phyloP scores from a whole-genome alignment of 2,113 vertebrate genomes.

The Oxyruncus cristatus region DNA sequence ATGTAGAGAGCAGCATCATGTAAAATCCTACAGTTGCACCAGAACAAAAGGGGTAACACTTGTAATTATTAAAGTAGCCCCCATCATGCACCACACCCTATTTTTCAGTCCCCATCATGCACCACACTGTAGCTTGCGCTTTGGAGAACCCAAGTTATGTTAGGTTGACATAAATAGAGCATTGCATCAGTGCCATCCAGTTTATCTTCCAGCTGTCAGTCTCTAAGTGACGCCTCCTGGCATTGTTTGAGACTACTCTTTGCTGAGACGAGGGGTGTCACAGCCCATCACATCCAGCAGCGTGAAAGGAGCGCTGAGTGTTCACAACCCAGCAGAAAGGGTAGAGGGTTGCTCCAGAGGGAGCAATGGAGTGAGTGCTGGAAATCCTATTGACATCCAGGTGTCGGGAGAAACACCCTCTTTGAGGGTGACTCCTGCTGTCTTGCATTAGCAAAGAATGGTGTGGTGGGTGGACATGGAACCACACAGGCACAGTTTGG shows the following conservation, averaged over 20 bases:
- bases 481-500: background rate
- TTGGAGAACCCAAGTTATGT: background rate
- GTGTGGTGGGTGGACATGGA: background rate
- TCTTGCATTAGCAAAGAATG: background rate
- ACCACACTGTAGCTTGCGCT: background rate
- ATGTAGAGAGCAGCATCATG: background rate
- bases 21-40: background rate
- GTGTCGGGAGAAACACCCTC: fast-evolving
- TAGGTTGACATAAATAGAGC: conserved; percentile 4
- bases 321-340: background rate
- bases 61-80: background rate
- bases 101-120: background rate
- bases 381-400: background rate
- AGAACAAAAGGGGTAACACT: background rate
- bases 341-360: fast-evolving
- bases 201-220: conserved; percentile 32
- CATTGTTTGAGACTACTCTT: background rate
- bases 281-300: background rate
- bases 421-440: background rate
- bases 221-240: conserved; percentile 21
- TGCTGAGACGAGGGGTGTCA: conserved; percentile 35
- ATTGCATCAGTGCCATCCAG: background rate
- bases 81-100: background rate
- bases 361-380: background rate
- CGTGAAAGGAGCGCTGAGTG: fast-evolving